A percentile compares a stretch with the other conserved stretches of the same genome.
phyloP scores from a whole-genome alignment of 2,888 invertebrate genomes.

The Agonopterix alstromeriana region DNA sequence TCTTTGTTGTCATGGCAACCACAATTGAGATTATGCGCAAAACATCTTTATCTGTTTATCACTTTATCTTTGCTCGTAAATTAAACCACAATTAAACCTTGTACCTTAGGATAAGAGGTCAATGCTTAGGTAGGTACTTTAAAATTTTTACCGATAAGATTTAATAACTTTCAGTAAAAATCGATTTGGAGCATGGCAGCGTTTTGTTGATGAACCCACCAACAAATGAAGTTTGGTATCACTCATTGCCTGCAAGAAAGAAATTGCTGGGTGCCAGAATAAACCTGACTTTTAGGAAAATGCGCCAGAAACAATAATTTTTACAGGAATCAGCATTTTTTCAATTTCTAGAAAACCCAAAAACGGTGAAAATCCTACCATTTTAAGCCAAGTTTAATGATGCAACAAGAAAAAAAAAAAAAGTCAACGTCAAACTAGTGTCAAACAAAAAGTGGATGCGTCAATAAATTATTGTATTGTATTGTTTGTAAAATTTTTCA shows the following conservation, averaged over 20 bases:
- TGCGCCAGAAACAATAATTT: slow-evolving; percentile 16
- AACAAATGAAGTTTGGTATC: slow-evolving; percentile 83
- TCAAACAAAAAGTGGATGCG: not conserved
- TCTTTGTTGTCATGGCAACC: slow-evolving; percentile 26
- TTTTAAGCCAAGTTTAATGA: too few relatives aligned
- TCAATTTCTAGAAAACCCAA: slow-evolving; percentile 4
- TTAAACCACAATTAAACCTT: too few relatives aligned
- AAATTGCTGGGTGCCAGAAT: slow-evolving; percentile 73
- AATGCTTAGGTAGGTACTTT: too few relatives aligned
- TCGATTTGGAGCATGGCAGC: slow-evolving; percentile 80
- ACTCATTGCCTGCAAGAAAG: slow-evolving; percentile 80
- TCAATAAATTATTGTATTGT: not conserved
- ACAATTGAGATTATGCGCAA: too few relatives aligned
- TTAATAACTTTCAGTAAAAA: slow-evolving; percentile 61
- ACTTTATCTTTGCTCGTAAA: not conserved
- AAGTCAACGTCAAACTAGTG: slow-evolving; percentile 7
- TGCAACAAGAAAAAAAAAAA: too few relatives aligned
- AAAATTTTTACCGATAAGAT: too few relatives aligned
- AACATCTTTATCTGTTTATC: not conserved
- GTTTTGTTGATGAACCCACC: slow-evolving; percentile 83
- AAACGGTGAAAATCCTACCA: slow-evolving; percentile 8
- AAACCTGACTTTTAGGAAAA: slow-evolving; percentile 81
- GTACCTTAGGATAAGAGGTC: too few relatives aligned
- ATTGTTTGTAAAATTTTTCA: not conserved
- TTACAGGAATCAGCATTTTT: too few relatives aligned